Evolutionary conservation across 2,797 vertebrate species (phyloP).

Genomic region (Chaetodon trifasciatus): DNA sequence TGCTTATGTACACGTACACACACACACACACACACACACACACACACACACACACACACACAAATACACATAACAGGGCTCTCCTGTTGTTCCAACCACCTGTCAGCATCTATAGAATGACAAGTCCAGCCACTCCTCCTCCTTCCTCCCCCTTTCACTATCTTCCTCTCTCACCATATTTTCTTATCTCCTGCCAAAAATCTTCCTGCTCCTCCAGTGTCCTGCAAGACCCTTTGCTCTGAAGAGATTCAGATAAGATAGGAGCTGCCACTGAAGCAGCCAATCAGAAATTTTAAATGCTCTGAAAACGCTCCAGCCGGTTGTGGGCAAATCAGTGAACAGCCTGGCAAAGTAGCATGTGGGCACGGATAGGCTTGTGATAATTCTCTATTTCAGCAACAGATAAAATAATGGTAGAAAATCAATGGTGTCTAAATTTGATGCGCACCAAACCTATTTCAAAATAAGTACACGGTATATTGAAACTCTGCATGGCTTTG

Average conservation of each 20-base stretch:
- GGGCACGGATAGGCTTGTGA: slow-evolving; percentile 34
- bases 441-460: slow-evolving; percentile 27
- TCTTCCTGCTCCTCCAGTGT: slow-evolving; percentile 42
- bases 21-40: slow-evolving; percentile 14
- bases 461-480: slow-evolving; percentile 41
- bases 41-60: slow-evolving; percentile 4
- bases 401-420: slow-evolving; percentile 64
- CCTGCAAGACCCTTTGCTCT: slow-evolving; percentile 42
- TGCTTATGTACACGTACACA: slow-evolving; percentile 6
- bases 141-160: slow-evolving; percentile 15
- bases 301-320: slow-evolving; percentile 52
- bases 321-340: slow-evolving; percentile 69
- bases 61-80: slow-evolving; percentile 16
- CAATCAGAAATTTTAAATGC: slow-evolving; percentile 65
- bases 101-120: slow-evolving; percentile 56
- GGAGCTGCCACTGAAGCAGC: slow-evolving; percentile 44
- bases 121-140: slow-evolving; percentile 21
- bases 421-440: slow-evolving; percentile 63
- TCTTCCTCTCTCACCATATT: slow-evolving; percentile 23
- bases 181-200: slow-evolving; percentile 51
- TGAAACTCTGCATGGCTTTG: slow-evolving; percentile 29
- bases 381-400: slow-evolving; percentile 57
- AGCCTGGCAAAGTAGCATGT: slow-evolving; percentile 35
- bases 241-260: slow-evolving; percentile 64
- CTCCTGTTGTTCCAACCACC: slow-evolving; percentile 50